phyloP scores from a whole-genome alignment of 2,113 vertebrate genomes.

The Dipodomys stephensi region DNA sequence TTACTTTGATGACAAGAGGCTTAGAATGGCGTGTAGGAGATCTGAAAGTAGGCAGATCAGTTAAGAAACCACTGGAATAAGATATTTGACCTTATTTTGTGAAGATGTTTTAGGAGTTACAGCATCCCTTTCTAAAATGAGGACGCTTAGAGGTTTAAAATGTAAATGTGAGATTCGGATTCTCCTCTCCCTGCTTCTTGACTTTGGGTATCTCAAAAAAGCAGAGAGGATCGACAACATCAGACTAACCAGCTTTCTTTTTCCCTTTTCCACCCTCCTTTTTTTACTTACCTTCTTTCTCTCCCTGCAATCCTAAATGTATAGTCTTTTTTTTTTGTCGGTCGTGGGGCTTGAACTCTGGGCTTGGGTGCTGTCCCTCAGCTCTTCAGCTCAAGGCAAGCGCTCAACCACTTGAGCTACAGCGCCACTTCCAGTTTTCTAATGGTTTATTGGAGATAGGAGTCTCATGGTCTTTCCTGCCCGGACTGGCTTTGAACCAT shows the following conservation, averaged over 20 bases:
- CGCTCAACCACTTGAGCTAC: too few relatives aligned
- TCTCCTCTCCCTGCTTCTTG: neutral
- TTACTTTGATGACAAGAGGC: neutral
- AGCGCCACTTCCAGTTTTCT: too few relatives aligned
- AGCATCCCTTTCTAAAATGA: neutral
- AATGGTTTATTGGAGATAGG: too few relatives aligned
- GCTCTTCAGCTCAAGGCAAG: too few relatives aligned
- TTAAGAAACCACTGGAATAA: neutral
- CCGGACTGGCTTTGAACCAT: too few relatives aligned
- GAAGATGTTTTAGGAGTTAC: neutral
- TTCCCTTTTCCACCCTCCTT: too few relatives aligned
- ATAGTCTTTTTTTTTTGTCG: too few relatives aligned
- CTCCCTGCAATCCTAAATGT: neutral
- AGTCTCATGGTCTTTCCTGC: too few relatives aligned
- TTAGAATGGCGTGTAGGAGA: neutral
- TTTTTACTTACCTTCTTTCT: neutral
- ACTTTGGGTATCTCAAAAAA: neutral
- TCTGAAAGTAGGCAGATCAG: neutral
- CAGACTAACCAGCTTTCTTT: neutral
- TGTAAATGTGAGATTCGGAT: neutral
- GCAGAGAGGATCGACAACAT: neutral
- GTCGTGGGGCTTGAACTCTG: too few relatives aligned
- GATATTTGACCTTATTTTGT: neutral
- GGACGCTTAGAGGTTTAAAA: neutral
- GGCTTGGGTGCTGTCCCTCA: too few relatives aligned